These are phyloP conservation scores for Phanerotoma sp. DNA, from an alignment of 2,888 invertebrate species.

Conservation along the genomic window DNA sequence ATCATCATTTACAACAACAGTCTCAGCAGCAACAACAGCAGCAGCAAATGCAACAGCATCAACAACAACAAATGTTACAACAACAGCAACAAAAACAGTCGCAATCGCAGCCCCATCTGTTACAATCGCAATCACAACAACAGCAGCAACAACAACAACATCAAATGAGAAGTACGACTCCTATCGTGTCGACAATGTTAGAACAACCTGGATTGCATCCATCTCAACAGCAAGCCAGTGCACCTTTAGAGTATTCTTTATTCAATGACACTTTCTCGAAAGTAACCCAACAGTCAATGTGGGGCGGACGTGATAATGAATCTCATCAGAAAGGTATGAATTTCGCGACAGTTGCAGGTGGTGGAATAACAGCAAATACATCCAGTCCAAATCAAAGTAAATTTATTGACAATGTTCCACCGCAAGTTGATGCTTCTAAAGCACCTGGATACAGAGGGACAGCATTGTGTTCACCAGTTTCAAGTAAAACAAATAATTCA, in stretches of 20 bases:
- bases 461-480: constrained; percentile 75
- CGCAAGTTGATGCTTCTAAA: constrained; percentile 79
- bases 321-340: constrained; percentile 65
- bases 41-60: too few relatives aligned
- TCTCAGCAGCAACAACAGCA: constrained; percentile 33
- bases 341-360: constrained; percentile 72
- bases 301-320: constrained; percentile 62
- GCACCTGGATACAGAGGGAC: constrained; percentile 88
- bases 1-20: constrained; percentile 25
- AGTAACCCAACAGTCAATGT: constrained; percentile 66
- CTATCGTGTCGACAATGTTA: constrained; percentile 47
- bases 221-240: constrained; percentile 52
- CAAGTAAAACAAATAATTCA: constrained; percentile 58
- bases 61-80: constrained; percentile 42
- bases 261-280: constrained; percentile 78
- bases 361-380: constrained; percentile 53
- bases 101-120: constrained; percentile 38
- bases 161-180: constrained; percentile 43
- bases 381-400: constrained; percentile 58
- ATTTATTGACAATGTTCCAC: constrained; percentile 62
- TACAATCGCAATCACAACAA: too few relatives aligned
- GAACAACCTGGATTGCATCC: constrained; percentile 42
- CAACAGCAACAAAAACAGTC: constrained; percentile 44
- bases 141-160: constrained; percentile 45
- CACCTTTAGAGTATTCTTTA: constrained; percentile 80